Evolutionary conservation across 92 coral and sea anemone species (phyloP).

Genomic region (Umimayanthus kanabou): DNA sequence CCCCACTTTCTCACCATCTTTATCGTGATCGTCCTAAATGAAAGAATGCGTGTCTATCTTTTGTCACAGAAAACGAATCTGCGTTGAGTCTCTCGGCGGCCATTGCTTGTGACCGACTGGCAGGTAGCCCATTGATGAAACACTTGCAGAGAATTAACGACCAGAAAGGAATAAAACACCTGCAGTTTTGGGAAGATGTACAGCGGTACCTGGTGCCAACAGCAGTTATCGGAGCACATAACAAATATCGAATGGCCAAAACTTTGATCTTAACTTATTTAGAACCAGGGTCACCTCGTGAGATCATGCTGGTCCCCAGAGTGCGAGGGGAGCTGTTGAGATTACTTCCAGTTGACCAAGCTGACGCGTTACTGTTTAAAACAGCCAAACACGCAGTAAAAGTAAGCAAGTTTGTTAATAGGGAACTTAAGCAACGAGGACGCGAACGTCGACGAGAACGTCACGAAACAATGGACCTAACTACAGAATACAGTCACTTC

Average conservation of each 20-base stretch:
- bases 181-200: conserved; percentile 92
- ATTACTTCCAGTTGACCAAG: conserved; percentile 71
- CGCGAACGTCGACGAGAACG: too few relatives aligned
- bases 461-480: too few relatives aligned
- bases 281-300: conserved; percentile 73
- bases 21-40: too few relatives aligned
- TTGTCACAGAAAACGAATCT: not conserved
- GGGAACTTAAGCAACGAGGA: too few relatives aligned
- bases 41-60: not conserved
- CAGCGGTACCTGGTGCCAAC: conserved; percentile 79
- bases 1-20: too few relatives aligned
- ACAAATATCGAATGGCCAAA: conserved; percentile 77
- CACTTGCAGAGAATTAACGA: conserved; percentile 60
- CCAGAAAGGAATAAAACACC: conserved; percentile 57
- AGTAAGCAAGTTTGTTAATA: conserved; percentile 30
- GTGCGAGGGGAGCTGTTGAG: conserved; percentile 59
- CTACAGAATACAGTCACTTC: too few relatives aligned
- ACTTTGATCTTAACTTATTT: conserved; percentile 75
- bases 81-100: conserved; percentile 25
- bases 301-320: conserved; percentile 50
- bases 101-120: conserved; percentile 69
- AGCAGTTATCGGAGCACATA: conserved; percentile 55
- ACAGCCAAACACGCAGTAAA: conserved; percentile 42
- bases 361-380: conserved; percentile 54
- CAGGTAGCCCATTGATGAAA: conserved; percentile 83